Evolutionary conservation across 23 tunicate species (phyloP).

Genomic region (Aplidium turbinatum): DNA sequence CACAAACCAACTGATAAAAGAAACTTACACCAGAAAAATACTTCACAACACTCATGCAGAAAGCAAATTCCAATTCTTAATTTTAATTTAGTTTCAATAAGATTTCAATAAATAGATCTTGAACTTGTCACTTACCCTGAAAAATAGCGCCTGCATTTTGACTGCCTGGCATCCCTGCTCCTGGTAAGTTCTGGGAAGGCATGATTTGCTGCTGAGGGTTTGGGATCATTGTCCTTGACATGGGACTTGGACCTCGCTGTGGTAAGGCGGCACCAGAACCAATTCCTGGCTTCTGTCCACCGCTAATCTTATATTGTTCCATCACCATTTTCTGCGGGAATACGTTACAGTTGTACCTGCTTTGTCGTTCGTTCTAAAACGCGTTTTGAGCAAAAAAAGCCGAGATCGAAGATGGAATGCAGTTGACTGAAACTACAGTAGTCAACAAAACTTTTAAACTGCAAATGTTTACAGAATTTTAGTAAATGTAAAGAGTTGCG

Average conservation of each 20-base stretch:
- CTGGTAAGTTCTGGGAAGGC: conserved; percentile 10
- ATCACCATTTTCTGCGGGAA: conserved; percentile 52
- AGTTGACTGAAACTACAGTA: no score
- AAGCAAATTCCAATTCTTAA: no score
- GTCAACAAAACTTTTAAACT: no score
- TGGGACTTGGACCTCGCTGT: conserved; percentile 60
- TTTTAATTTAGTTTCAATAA: no score
- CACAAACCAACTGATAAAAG: no score
- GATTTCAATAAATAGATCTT: no score
- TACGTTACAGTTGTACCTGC: neutral
- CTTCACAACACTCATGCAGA: no score
- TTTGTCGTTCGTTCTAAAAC: neutral
- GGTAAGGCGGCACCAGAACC: conserved; percentile 13
- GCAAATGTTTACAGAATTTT: no score
- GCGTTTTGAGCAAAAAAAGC: conserved; percentile 14
- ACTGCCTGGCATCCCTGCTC: conserved; percentile 17
- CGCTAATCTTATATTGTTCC: conserved; percentile 42
- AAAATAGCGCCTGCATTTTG: conserved; percentile 13
- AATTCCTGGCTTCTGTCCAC: conserved; percentile 16
- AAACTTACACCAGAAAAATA: no score
- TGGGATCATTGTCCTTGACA: conserved; percentile 17
- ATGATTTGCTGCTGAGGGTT: neutral
- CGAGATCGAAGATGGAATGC: neutral
- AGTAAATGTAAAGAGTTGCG: no score
- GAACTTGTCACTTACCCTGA: conserved; percentile 15